Evolutionary conservation across 2,113 vertebrate genomes (phyloP).

Genomic region (Odontesthes bonariensis): DNA sequence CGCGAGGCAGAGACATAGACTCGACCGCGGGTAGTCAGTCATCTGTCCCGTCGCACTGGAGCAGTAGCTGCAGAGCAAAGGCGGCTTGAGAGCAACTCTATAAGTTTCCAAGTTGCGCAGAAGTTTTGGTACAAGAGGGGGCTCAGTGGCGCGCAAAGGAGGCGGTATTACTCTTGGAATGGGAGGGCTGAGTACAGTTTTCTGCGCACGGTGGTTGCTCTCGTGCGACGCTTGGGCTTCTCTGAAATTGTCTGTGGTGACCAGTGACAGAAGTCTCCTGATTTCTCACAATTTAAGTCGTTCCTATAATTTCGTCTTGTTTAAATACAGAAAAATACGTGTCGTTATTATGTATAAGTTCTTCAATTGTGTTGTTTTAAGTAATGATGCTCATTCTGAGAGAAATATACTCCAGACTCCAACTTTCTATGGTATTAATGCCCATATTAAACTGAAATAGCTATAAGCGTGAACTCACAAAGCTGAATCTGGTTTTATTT

Average conservation of each 20-base stretch:
- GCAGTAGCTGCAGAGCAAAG: neutral
- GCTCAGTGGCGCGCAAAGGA: constrained; percentile 32
- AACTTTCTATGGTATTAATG: too few species aligned
- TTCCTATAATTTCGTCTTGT: neutral
- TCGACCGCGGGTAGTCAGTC: constrained; percentile 34
- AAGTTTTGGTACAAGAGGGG: constrained; percentile 64
- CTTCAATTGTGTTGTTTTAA: neutral
- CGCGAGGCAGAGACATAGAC: constrained; percentile 57
- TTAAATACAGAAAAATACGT: neutral
- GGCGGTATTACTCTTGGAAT: constrained; percentile 56
- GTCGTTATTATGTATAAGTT: neutral
- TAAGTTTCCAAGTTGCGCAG: constrained; percentile 59
- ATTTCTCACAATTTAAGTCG: neutral
- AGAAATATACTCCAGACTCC: neutral
- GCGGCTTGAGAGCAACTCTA: constrained; percentile 39
- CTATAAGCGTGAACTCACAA: too few species aligned
- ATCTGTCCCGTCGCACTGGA: constrained; percentile 51
- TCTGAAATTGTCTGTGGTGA: neutral
- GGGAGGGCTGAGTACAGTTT: constrained; percentile 65
- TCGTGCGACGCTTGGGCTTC: neutral
- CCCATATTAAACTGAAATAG: too few species aligned
- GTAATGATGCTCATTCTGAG: neutral
- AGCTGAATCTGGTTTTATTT: too few species aligned
- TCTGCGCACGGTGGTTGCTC: neutral
- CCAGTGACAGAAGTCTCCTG: neutral